Evolutionary conservation across 2,888 invertebrate species (phyloP).

Genomic region (Trissolcus brochymenae): DNA sequence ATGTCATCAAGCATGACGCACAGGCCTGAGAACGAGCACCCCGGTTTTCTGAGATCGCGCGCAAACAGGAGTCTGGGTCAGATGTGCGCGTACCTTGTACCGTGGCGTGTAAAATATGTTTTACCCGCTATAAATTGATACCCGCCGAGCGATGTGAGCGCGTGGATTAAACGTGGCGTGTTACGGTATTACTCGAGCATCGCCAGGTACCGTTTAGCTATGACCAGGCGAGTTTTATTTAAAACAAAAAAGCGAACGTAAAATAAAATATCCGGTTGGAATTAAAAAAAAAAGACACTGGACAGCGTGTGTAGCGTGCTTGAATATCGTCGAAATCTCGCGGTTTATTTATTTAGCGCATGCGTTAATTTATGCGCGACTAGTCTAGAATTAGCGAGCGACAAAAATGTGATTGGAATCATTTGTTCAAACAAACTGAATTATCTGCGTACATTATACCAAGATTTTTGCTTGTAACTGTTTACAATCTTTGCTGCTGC

Average conservation of each 20-base stretch:
- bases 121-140: conserved; percentile 68
- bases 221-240: neutral
- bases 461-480: conserved; percentile 29
- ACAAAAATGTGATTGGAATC: conserved; percentile 35
- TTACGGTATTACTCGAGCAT: conserved; percentile 41
- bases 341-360: neutral
- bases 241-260: neutral
- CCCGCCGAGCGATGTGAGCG: conserved; percentile 53
- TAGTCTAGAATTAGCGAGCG: conserved; percentile 21
- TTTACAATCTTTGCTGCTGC: conserved; percentile 15
- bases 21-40: conserved; percentile 48
- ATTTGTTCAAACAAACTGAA: conserved; percentile 28
- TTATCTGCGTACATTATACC: conserved; percentile 17
- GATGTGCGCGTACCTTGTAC: conserved; percentile 37
- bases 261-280: conserved; percentile 7
- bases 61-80: conserved; percentile 52
- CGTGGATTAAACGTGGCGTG: conserved; percentile 49
- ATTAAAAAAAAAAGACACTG: conserved; percentile 1
- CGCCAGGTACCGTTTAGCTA: conserved; percentile 40
- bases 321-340: conserved; percentile 36
- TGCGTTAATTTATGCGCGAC: conserved; percentile 24
- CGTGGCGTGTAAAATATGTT: conserved; percentile 67
- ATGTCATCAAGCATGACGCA: conserved; percentile 53
- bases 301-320: conserved; percentile 17
- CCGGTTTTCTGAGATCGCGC: conserved; percentile 45